Conservation (phyloP, 2,797 vertebrate genomes). For the Paedocypris micromegethes region DNA sequence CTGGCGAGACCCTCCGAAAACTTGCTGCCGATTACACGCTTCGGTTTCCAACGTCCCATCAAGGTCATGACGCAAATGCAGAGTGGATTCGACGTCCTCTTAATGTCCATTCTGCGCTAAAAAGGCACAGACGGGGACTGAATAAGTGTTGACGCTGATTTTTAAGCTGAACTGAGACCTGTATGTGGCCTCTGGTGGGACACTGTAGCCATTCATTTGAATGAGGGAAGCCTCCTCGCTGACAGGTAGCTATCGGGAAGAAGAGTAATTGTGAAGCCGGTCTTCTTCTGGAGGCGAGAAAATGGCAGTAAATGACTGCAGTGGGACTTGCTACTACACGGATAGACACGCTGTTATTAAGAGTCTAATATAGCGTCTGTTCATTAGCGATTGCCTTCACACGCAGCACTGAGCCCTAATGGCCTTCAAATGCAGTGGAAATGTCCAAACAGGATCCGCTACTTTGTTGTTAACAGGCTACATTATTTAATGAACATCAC, state of each 20-base stretch:
- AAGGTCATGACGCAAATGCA: conserved; percentile 35
- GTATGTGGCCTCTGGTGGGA: conserved; percentile 20
- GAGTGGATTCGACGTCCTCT: conserved; percentile 22
- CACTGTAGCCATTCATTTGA: conserved; percentile 28
- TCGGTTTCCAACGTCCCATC: conserved; percentile 19
- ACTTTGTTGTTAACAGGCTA: conserved; percentile 19
- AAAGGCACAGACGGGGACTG: conserved; percentile 14
- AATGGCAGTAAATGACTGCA: conserved; percentile 35
- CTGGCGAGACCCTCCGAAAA: conserved; percentile 7
- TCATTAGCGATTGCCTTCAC: conserved; percentile 33
- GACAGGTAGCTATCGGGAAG: conserved; percentile 29
- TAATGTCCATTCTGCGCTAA: conserved; percentile 30
- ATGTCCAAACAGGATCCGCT: conserved; percentile 33
- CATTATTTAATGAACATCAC: conserved; percentile 35
- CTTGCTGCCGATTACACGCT: not conserved
- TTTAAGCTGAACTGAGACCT: conserved; percentile 24
- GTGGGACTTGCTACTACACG: conserved; percentile 26
- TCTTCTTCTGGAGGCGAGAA: conserved; percentile 30
- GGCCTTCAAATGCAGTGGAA: conserved; percentile 30
- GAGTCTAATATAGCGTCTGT: conserved; percentile 34
- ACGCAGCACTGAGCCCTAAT: conserved; percentile 16
- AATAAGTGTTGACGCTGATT: conserved; percentile 8
- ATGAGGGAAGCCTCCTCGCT: conserved; percentile 27
- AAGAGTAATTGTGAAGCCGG: conserved; percentile 22
- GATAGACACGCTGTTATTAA: conserved; percentile 37